These are phyloP conservation scores for Tromatobia lineatoria DNA, from an alignment of 2,888 invertebrate genomes.

Conservation along the genomic window DNA sequence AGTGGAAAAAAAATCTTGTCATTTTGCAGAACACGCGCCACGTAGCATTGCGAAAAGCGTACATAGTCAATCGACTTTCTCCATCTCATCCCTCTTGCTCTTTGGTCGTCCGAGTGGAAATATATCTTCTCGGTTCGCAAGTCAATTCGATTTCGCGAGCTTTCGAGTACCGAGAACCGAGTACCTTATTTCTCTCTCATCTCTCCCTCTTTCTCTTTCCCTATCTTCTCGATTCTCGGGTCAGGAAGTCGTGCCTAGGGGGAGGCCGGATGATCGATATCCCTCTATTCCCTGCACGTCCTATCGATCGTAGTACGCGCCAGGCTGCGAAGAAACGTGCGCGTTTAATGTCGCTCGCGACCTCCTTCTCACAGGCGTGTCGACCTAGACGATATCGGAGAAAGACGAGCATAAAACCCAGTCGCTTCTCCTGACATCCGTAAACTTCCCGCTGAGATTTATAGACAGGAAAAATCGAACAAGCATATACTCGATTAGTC, in stretches of 20 bases:
- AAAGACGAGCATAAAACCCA: not conserved
- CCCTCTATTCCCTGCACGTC: slow-evolving; percentile 71
- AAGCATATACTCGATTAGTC: not conserved
- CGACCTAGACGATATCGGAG: slow-evolving; percentile 16
- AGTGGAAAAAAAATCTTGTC: not conserved
- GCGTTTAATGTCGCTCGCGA: slow-evolving; percentile 47
- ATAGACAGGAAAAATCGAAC: not conserved
- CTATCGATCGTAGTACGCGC: slow-evolving; percentile 50
- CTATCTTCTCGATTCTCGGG: slow-evolving; percentile 23
- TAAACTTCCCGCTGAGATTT: not conserved
- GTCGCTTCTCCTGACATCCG: not conserved
- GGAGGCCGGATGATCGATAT: slow-evolving; percentile 69
- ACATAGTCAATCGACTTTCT: slow-evolving; percentile 73
- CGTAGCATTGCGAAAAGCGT: slow-evolving; percentile 3
- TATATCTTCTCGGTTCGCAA: slow-evolving; percentile 54
- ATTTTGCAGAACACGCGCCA: not conserved
- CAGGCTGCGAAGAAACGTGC: slow-evolving; percentile 34
- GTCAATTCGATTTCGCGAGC: slow-evolving; percentile 63
- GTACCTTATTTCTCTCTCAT: slow-evolving; percentile 39
- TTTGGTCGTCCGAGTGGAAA: slow-evolving; percentile 53
- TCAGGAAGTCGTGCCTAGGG: slow-evolving; percentile 24
- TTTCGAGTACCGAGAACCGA: slow-evolving; percentile 47
- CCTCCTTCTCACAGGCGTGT: slow-evolving; percentile 48
- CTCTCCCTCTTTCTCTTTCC: slow-evolving; percentile 16
- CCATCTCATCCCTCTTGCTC: slow-evolving; percentile 60